Base-by-base conservation (phyloP, 1,140 invertebrate species). In the Atta colombica region DNA sequence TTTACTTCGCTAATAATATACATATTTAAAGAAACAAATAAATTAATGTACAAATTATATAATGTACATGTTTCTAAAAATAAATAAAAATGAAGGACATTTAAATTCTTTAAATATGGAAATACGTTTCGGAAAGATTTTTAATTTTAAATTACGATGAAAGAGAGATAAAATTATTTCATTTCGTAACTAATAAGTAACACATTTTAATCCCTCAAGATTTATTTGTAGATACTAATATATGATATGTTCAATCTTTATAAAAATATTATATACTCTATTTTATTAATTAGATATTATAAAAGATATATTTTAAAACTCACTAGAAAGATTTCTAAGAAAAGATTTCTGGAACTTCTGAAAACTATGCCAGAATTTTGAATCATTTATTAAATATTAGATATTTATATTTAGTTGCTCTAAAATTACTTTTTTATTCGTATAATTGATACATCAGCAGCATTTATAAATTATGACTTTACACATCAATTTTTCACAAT, bases 291-390 rank as follows among this genome's bases (percentile, higher is more conserved):
- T 6, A 35, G 18, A 3, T 55, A 55, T 55, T 74, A 18, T 35
- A 35, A 58, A 74, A 74, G 8, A 6, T n/a, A 74, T 12, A 8
- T n/a, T 74, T 74, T n/a, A n/a, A 31, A 74, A 74, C 8, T 63
- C 2, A 31, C 39, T 53, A 16, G 0, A 25, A 25, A 25, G 25
- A 25, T 25, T 25, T 25, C 21, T 61, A 45, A 77, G 2, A 18
- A 61, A 77, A 28, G 18, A 25, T 60, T 25, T 14, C 7, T 0
- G 21, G 21, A 12, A 63, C 16, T 0, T 25, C 25, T 25, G 25
- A 16, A 77, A 77, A 31, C 4, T 2, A 14, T 2, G n/a, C 45
- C 14, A 45, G 39, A 16, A 6, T 16, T 39, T 1, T 58, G 12
- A 10, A 61, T 49, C 12, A 77, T 55, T 53, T 21, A 74, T 74